These are phyloP conservation scores for Enteromius paludinosus DNA, from an alignment of 2,797 vertebrate species.

Conservation along the genomic window DNA sequence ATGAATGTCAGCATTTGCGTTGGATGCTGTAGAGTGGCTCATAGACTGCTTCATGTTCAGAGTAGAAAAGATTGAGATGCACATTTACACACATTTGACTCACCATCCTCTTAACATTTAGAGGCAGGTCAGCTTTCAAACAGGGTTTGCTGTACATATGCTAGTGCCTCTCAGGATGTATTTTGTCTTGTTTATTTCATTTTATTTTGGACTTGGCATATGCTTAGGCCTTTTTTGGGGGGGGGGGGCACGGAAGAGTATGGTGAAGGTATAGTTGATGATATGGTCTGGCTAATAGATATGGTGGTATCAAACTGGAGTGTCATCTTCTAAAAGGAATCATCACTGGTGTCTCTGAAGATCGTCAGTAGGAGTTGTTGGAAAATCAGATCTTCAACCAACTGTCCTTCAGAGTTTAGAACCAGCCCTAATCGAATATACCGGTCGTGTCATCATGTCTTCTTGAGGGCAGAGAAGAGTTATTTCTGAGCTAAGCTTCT, in stretches of 20 bases:
- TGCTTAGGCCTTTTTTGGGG: not conserved
- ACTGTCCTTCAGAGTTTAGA: not conserved
- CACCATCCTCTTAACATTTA: constrained; percentile 68
- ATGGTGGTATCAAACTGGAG: not conserved
- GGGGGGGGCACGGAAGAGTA: not conserved
- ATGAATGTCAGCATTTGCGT: constrained; percentile 56
- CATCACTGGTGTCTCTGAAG: not conserved
- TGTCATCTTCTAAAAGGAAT: not conserved
- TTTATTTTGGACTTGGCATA: not conserved
- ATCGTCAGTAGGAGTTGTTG: not conserved
- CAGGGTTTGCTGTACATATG: constrained; percentile 66
- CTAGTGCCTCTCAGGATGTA: constrained; percentile 57
- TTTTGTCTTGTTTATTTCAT: constrained; percentile 1
- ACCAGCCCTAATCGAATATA: not conserved
- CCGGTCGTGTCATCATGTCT: not conserved
- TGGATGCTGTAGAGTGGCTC: constrained; percentile 62
- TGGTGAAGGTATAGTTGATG: not conserved
- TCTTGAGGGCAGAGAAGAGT: not conserved
- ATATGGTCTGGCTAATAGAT: not conserved
- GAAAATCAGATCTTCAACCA: not conserved
- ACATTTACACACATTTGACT: constrained; percentile 47
- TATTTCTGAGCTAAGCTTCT: not conserved
- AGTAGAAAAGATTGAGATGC: not conserved
- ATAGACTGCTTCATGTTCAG: constrained; percentile 64
- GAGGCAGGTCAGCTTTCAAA: constrained; percentile 67